A percentile compares a stretch with the other conserved stretches of the same genome.
Evolutionary conservation across 2,888 invertebrate genomes (phyloP).

Genomic region (Sminthurides aquaticus): DNA sequence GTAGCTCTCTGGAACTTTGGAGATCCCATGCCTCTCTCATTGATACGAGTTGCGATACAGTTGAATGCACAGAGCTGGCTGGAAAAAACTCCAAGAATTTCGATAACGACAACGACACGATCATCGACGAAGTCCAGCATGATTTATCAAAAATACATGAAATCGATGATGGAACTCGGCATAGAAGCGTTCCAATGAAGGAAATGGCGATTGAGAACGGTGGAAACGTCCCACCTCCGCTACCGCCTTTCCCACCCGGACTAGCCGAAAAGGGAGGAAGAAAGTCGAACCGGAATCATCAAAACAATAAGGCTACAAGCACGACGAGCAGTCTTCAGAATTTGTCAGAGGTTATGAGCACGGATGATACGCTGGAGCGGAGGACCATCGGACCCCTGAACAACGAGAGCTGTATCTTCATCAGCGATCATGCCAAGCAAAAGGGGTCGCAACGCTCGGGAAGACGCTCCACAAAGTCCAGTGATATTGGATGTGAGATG

Average conservation of each 20-base stretch:
- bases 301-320: conserved; percentile 13
- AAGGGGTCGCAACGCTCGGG: conserved; percentile 16
- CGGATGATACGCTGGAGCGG: conserved; percentile 2
- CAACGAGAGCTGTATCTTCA: conserved; percentile 63
- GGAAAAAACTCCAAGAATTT: conserved; percentile 7
- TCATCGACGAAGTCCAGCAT: conserved; percentile 7
- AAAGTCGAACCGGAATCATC: not conserved
- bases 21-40: conserved; percentile 38
- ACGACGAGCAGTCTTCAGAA: conserved; percentile 12
- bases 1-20: conserved; percentile 31
- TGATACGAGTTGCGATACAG: conserved; percentile 25
- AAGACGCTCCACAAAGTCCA: conserved; percentile 10
- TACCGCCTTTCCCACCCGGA: conserved; percentile 21
- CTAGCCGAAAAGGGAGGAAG: not conserved
- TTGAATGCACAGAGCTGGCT: not conserved
- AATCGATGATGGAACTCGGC: conserved; percentile 2
- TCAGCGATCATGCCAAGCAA: conserved; percentile 59
- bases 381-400: conserved; percentile 45
- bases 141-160: conserved; percentile 14
- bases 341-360: not conserved
- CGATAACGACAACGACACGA: conserved; percentile 27
- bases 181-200: too few species aligned
- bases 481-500: not conserved
- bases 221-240: conserved; percentile 22
- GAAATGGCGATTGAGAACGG: too few species aligned